Conservation (phyloP, 2,113 vertebrate species). For the Apaloderma vittatum region DNA sequence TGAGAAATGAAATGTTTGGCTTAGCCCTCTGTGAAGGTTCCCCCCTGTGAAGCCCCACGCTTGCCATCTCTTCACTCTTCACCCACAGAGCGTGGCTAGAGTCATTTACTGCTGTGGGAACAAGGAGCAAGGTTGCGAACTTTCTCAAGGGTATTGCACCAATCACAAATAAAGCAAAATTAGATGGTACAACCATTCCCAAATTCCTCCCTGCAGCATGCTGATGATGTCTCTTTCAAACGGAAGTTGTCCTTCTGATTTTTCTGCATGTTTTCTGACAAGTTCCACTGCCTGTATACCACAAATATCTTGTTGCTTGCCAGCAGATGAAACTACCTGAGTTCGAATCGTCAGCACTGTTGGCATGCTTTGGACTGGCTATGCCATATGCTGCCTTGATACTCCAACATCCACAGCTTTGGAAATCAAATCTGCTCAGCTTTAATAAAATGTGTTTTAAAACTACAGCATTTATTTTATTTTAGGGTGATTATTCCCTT, state of each 20-base stretch:
- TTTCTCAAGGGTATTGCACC: not conserved
- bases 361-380: not conserved
- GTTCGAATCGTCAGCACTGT: accelerated
- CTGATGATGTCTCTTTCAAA: not conserved
- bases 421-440: not conserved
- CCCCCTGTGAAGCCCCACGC: accelerated
- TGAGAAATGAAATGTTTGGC: not conserved
- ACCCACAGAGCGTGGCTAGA: accelerated
- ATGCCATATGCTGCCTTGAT: not conserved
- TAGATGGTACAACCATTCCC: not conserved
- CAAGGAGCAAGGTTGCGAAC: not conserved
- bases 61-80: not conserved
- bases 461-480: not conserved
- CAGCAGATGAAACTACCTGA: not conserved
- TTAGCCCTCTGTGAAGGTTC: accelerated
- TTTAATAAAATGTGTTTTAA: not conserved
- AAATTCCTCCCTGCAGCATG: not conserved
- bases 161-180: not conserved
- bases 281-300: not conserved
- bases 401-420: not conserved
- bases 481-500: not conserved
- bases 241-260: not conserved
- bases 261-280: not conserved
- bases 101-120: not conserved
- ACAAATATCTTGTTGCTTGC: not conserved